Evolutionary conservation across 2,113 vertebrate genomes (phyloP).

Genomic region (Plectropomus leopardus): DNA sequence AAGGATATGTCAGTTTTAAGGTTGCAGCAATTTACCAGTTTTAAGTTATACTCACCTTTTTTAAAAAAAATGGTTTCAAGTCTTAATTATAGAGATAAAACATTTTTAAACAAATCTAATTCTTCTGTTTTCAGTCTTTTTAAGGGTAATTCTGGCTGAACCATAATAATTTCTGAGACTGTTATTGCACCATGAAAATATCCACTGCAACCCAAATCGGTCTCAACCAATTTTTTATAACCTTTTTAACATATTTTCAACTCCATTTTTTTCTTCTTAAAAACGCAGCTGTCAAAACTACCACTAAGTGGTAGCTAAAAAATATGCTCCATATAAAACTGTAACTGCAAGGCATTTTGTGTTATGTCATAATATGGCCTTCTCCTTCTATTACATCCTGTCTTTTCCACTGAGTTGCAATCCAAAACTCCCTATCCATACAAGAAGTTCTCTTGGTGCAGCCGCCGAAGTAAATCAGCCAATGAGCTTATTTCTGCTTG

Average conservation of each 20-base stretch:
- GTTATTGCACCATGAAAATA: too few relatives aligned
- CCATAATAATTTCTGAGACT: too few relatives aligned
- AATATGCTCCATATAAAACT: background rate
- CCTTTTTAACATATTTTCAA: background rate
- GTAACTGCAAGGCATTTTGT: background rate
- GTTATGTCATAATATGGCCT: background rate
- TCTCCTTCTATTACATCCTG: slow-evolving; percentile 13
- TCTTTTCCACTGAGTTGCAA: slow-evolving; percentile 34
- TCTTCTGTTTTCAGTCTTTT: too few relatives aligned
- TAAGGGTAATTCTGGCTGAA: too few relatives aligned
- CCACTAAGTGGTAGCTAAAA: background rate
- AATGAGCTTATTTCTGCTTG: slow-evolving; percentile 68
- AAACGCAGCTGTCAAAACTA: background rate
- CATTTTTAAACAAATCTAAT: too few relatives aligned
- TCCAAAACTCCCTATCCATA: slow-evolving; percentile 39
- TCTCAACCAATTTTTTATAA: background rate
- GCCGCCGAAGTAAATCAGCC: slow-evolving; percentile 56
- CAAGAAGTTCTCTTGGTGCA: slow-evolving; percentile 30
- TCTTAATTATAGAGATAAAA: too few relatives aligned
- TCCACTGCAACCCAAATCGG: too few relatives aligned
- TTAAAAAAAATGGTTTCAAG: too few relatives aligned
- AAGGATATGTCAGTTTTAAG: background rate
- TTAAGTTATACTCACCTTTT: too few relatives aligned
- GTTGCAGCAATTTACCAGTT: too few relatives aligned
- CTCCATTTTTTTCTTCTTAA: background rate